phyloP scores from a whole-genome alignment of 1,140 invertebrate species.

The Heliothis virescens region DNA sequence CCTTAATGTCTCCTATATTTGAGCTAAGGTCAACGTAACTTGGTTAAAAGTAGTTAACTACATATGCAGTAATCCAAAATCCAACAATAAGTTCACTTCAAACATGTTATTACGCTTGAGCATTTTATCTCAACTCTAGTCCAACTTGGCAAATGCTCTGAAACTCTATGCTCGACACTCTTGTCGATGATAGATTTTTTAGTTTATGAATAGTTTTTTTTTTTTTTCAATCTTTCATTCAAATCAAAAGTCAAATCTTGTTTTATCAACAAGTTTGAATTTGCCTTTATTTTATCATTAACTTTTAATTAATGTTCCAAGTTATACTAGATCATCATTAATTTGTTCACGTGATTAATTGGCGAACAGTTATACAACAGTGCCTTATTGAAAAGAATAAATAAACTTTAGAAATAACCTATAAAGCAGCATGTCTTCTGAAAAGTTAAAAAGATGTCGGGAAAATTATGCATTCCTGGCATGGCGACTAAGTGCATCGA shows the following conservation, averaged over 20 bases:
- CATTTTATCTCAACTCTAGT: background rate
- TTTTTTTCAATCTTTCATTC: background rate
- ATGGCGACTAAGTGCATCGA: constrained; percentile 90
- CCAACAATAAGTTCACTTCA: no score
- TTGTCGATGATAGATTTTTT: background rate
- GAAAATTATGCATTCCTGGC: constrained; percentile 87
- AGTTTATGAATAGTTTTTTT: background rate
- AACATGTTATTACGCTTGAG: no score
- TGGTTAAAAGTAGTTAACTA: no score
- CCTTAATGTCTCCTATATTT: no score
- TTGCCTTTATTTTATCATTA: background rate
- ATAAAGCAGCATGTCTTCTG: constrained; percentile 47
- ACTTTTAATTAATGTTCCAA: background rate
- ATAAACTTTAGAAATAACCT: constrained; percentile 53
- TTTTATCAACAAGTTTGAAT: constrained; percentile 5
- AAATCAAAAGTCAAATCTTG: background rate
- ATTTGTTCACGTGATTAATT: background rate
- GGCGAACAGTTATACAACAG: background rate
- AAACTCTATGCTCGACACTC: background rate
- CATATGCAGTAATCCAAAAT: no score
- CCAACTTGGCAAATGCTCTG: background rate
- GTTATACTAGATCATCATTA: background rate
- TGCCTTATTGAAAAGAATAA: background rate
- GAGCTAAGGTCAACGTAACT: no score
- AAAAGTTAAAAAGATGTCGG: constrained; percentile 67